Conservation (phyloP, 64 coral and sea anemone species). For the Exaiptasia diaphana region DNA sequence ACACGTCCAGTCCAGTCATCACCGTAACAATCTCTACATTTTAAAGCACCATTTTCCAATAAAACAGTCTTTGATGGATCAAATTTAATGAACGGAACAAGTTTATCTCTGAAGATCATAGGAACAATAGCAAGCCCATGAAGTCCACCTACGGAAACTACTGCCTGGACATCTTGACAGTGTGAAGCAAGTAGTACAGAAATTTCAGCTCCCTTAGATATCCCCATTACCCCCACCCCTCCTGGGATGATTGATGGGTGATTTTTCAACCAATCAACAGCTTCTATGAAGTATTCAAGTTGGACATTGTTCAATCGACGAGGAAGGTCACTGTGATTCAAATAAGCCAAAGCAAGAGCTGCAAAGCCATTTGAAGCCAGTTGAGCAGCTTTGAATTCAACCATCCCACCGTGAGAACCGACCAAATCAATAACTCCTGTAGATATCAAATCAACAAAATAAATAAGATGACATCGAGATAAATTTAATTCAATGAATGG, state of each 20-base stretch:
- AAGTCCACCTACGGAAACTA: neutral
- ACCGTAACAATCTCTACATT: neutral
- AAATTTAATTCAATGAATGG: no score
- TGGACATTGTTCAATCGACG: neutral
- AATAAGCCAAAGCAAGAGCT: conserved; percentile 45
- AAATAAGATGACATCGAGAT: no score
- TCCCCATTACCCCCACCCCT: conserved; percentile 45
- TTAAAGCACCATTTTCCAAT: neutral
- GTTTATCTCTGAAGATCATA: conserved; percentile 8
- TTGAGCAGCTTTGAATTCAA: conserved; percentile 50
- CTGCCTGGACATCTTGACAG: conserved; percentile 9
- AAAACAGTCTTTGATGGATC: neutral
- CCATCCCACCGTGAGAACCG: conserved; percentile 19
- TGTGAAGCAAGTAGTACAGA: conserved; percentile 32
- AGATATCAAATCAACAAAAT: no score
- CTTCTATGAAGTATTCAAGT: conserved; percentile 47
- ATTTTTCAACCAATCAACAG: conserved; percentile 32
- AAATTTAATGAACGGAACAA: no score
- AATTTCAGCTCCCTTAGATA: conserved; percentile 45
- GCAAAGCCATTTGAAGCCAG: conserved; percentile 46
- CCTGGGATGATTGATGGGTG: conserved; percentile 19
- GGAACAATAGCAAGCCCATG: conserved; percentile 6
- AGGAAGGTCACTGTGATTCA: conserved; percentile 17
- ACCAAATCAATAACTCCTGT: conserved; percentile 54
- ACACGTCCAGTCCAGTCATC: no score